These are phyloP conservation scores for Pantala flavescens DNA, from an alignment of 1,140 invertebrate genomes.

Conservation along the genomic window DNA sequence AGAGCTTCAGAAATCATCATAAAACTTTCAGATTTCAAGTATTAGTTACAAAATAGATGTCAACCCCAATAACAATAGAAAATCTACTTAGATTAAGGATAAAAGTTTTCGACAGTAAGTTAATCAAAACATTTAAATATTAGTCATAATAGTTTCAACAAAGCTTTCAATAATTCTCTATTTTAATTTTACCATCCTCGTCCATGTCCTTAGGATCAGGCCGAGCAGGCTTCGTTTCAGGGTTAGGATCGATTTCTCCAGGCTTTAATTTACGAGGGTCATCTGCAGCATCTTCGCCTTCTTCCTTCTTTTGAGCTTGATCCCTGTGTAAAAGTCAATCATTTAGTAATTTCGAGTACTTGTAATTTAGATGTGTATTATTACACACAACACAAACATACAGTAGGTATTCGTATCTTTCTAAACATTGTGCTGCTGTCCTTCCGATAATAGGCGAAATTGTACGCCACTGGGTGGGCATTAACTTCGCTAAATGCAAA, in stretches of 20 bases:
- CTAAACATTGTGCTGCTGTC: constrained; percentile 96
- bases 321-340: constrained; percentile 58
- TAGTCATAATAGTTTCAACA: not conserved
- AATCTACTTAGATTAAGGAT: not conserved
- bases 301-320: constrained; percentile 96
- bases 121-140: not conserved
- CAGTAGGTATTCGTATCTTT: constrained; percentile 93
- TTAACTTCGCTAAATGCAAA: constrained; percentile 93
- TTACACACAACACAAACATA: too few relatives aligned
- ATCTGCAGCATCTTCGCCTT: constrained; percentile 81
- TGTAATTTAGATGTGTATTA: not conserved
- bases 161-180: not conserved
- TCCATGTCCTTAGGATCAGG: constrained; percentile 99
- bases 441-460: constrained; percentile 98
- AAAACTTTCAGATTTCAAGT: too few relatives aligned
- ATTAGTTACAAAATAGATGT: too few relatives aligned
- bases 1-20: too few relatives aligned
- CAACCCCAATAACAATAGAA: not conserved
- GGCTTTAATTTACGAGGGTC: constrained; percentile 95
- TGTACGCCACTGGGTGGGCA: constrained; percentile 99
- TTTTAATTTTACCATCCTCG: constrained; percentile 71
- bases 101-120: too few relatives aligned
- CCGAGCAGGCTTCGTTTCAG: constrained; percentile 97
- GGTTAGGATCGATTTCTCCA: constrained; percentile 99
- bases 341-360: not conserved